A percentile compares a stretch with the other conserved stretches of the same genome.
phyloP scores from a whole-genome alignment of 2,797 vertebrate genomes.

The Pteronotus mesoamericanus region DNA sequence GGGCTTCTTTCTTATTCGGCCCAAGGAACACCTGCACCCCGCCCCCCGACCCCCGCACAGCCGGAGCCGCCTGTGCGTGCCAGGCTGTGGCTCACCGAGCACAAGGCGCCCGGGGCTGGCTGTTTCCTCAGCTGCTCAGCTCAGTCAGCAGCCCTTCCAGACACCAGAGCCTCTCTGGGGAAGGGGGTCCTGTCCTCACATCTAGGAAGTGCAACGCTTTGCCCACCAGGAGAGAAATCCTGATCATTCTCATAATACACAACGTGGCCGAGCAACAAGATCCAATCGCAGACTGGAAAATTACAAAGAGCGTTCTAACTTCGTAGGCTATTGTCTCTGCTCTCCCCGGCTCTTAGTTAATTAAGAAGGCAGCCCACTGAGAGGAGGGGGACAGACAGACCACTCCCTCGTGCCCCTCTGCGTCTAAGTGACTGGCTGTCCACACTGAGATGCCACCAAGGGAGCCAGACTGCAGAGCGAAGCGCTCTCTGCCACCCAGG shows the following conservation, averaged over 20 bases:
- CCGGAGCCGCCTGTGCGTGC: background rate
- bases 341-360: slow-evolving; percentile 48
- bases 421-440: background rate
- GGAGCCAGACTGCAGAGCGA: background rate
- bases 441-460: background rate
- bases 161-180: background rate
- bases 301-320: background rate
- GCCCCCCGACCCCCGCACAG: too few species aligned
- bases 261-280: background rate
- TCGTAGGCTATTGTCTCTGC: background rate
- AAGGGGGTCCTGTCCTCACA: background rate
- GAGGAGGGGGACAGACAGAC: background rate
- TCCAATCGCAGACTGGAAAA: background rate
- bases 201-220: background rate
- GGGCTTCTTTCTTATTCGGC: background rate
- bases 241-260: background rate
- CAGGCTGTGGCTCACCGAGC: background rate
- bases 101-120: fast-evolving
- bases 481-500: background rate
- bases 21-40: background rate
- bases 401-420: background rate
- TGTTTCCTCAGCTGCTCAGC: background rate
- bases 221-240: background rate
- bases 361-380: slow-evolving; percentile 33
- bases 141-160: background rate